Conservation (phyloP, 2,888 invertebrate species). For the Melolontha melolontha region DNA sequence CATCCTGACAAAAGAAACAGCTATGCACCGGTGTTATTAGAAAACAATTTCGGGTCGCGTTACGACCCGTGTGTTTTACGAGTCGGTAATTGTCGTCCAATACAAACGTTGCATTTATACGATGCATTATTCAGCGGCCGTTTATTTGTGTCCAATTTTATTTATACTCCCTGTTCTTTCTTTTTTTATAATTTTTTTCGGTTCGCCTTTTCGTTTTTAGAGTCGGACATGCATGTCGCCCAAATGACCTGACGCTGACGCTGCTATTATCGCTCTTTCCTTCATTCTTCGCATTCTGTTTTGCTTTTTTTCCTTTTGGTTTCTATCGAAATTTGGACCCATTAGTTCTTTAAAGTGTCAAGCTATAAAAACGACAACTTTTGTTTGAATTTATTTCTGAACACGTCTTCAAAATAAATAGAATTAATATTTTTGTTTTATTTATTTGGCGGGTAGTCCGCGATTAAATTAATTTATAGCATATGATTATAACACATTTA, state of each 20-base stretch:
- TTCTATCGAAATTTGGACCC: conserved; percentile 30
- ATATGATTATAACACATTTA: too few species aligned
- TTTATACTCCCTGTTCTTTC: conserved; percentile 29
- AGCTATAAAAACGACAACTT: conserved; percentile 22
- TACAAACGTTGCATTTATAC: conserved; percentile 50
- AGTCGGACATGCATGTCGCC: conserved; percentile 8
- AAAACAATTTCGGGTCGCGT: conserved; percentile 48
- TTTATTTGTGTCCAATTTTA: conserved; percentile 38
- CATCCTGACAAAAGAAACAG: conserved; percentile 39
- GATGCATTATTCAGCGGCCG: conserved; percentile 51
- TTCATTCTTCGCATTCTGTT: conserved; percentile 21
- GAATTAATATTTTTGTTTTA: not conserved
- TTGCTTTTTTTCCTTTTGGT: conserved; percentile 3
- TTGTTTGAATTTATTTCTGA: conserved; percentile 14
- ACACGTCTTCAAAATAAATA: conserved; percentile 13
- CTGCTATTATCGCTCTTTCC: conserved; percentile 32
- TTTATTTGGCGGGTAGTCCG: too few species aligned
- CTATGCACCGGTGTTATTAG: conserved; percentile 41
- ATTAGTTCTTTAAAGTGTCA: conserved; percentile 28
- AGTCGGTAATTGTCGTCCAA: conserved; percentile 48
- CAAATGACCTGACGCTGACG: conserved; percentile 34
- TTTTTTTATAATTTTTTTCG: conserved; percentile 43
- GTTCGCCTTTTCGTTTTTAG: conserved; percentile 4
- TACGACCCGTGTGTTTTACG: conserved; percentile 46
- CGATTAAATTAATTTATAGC: too few species aligned